These are phyloP conservation scores for Meandrusa payeni DNA, from an alignment of 2,888 invertebrate genomes.

Conservation along the genomic window DNA sequence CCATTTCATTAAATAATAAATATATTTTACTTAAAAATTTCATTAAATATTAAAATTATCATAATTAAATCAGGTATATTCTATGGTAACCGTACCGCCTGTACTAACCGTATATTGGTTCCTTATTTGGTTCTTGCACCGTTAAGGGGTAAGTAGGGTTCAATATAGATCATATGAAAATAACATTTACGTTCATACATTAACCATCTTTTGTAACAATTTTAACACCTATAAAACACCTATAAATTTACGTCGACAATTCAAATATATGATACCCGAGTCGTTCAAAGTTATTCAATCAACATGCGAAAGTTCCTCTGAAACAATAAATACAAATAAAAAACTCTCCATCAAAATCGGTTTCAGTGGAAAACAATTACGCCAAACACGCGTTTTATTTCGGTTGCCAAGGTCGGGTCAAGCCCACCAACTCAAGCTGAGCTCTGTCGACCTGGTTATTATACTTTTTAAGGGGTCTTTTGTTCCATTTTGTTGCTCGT, in stretches of 20 bases:
- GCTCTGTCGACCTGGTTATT: constrained; percentile 30
- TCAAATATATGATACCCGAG: not conserved
- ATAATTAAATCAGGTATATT: not conserved
- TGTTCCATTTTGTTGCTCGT: constrained; percentile 24
- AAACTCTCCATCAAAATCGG: constrained; percentile 24
- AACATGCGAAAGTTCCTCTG: constrained; percentile 9
- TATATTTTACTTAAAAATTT: not conserved
- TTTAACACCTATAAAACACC: no score
- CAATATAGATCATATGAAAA: no score
- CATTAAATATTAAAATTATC: no score
- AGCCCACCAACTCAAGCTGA: constrained; percentile 46
- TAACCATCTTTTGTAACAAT: no score
- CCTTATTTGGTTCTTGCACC: no score
- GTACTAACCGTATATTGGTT: no score
- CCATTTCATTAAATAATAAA: not conserved
- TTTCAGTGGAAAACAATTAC: constrained; percentile 29
- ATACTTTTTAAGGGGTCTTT: constrained; percentile 23
- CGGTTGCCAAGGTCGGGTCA: constrained; percentile 34
- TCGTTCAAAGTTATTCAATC: constrained; percentile 13
- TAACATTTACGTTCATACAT: no score
- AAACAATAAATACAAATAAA: constrained; percentile 19
- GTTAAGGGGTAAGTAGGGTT: no score
- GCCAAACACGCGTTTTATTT: constrained; percentile 32
- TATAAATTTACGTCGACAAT: no score
- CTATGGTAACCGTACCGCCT: no score